Conservation (phyloP, 2,888 invertebrate species). For the Gibbula magus region DNA sequence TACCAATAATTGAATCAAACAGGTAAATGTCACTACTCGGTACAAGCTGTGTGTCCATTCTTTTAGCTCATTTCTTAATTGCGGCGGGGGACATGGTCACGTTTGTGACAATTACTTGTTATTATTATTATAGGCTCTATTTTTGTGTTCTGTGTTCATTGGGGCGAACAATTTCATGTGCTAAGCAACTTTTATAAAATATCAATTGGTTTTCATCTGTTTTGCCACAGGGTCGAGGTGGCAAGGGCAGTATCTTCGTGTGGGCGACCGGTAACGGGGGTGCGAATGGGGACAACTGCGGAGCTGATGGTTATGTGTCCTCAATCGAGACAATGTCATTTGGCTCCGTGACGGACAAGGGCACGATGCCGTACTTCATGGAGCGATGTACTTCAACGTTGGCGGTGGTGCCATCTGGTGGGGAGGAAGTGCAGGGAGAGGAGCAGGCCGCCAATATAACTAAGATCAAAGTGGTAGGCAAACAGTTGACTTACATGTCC, state of each 20-base stretch:
- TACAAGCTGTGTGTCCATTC: too few species aligned
- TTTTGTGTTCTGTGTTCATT: too few species aligned
- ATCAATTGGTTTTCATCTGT: neutral
- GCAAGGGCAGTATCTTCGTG: constrained; percentile 69
- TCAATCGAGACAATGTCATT: constrained; percentile 69
- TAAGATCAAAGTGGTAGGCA: constrained; percentile 67
- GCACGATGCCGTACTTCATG: constrained; percentile 67
- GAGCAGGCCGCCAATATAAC: constrained; percentile 39
- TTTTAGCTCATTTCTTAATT: too few species aligned
- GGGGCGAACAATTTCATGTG: too few species aligned
- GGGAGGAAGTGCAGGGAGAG: constrained; percentile 44
- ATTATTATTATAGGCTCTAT: too few species aligned
- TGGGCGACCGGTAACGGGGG: constrained; percentile 75
- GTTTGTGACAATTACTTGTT: too few species aligned
- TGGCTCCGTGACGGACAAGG: constrained; percentile 67
- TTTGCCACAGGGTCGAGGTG: constrained; percentile 61
- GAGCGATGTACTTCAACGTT: constrained; percentile 72
- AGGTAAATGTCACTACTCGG: too few species aligned
- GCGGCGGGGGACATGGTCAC: too few species aligned
- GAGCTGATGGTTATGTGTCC: constrained; percentile 72
- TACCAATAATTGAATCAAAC: too few species aligned
- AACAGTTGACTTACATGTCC: too few species aligned
- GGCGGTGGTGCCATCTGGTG: constrained; percentile 66
- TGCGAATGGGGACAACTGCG: constrained; percentile 66
- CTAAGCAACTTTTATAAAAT: neutral